Base-by-base conservation (phyloP, 2,888 invertebrate species). In the Meiosimyza platycephala region DNA sequence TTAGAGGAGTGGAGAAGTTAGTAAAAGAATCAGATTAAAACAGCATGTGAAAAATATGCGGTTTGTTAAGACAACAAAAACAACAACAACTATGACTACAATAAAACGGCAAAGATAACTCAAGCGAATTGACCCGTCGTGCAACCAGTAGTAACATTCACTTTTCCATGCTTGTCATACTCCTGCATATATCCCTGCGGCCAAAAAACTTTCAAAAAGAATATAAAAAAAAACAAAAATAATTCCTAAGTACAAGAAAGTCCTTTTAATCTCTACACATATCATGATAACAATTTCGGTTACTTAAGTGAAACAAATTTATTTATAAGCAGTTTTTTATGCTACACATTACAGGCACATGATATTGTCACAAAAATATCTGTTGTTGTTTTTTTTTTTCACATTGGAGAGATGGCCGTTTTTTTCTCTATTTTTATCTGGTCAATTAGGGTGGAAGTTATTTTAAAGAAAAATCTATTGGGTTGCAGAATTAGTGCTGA, bases 271-370 rank as follows among this genome's bases (percentile, higher is more conserved):
- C 85, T 82, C 80, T 80, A 80, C 84, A 83, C 83, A 84, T 82
- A 84, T 84, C 84, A 84, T 79, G 83, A 85, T 84, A 85, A 84
- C 84, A 85, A 86, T 85, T 85, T 82, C 83, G 86, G 85, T 85
- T 85, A 85, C 85, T 84, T 82, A 85, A 85, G 85, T 85, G 85
- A 84, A 82, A 84, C 85, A 86, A 85, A 85, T 86, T 85, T 85
- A 86, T 85, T 85, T 85, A 83, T 83, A 84, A 84, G 82, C 83
- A 81, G 79, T 82, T 80, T 79, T 81, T 80, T 80, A 79, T 77
- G 72, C 68, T 9, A 40, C 40, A 9, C 40, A 40, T 40, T 40
- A 40, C 40, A 40, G 40, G 40, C 40, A 40, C 40, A 40, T 40
- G 40, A 40, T 40, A 40, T 40, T 40, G 40, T 40, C 40, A 40